Evolutionary conservation across 2,888 invertebrate genomes (phyloP).

Genomic region (Lasioglossum morio): DNA sequence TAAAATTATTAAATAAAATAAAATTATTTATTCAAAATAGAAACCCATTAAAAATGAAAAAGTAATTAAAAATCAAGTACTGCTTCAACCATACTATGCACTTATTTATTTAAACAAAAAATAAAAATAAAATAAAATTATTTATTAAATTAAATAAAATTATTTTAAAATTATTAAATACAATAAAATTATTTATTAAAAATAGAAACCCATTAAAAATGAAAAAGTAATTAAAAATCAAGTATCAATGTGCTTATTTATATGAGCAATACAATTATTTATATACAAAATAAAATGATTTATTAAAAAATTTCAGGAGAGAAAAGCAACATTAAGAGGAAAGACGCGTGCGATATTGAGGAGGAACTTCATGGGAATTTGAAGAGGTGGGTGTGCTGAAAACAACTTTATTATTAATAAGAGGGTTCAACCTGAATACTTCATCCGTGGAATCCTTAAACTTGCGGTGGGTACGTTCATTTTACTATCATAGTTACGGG

Average conservation of each 20-base stretch:
- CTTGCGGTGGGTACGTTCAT: neutral
- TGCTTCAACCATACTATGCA: neutral
- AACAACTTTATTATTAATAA: conserved; percentile 38
- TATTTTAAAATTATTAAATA: too few species aligned
- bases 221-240: neutral
- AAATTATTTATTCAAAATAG: too few species aligned
- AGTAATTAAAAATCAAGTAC: neutral
- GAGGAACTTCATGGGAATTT: conserved; percentile 2
- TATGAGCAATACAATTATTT: too few species aligned
- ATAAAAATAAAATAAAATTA: too few species aligned
- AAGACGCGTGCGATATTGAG: conserved; percentile 5
- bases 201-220: too few species aligned
- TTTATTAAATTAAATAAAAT: too few species aligned
- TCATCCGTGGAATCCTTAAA: conserved; percentile 2
- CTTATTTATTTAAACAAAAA: neutral
- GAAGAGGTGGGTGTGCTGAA: neutral
- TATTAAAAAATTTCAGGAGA: neutral
- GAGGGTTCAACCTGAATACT: neutral
- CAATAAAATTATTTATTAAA: too few species aligned
- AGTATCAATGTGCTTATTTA: neutral
- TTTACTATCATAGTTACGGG: too few species aligned
- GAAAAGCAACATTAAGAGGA: neutral
- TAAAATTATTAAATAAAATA: too few species aligned
- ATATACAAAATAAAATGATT: too few species aligned
- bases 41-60: too few species aligned